Evolutionary conservation across 2,113 vertebrate genomes (phyloP), one percentile per base, ranked within the genome.

Genomic region (Benitochromis conjunctus): DNA sequence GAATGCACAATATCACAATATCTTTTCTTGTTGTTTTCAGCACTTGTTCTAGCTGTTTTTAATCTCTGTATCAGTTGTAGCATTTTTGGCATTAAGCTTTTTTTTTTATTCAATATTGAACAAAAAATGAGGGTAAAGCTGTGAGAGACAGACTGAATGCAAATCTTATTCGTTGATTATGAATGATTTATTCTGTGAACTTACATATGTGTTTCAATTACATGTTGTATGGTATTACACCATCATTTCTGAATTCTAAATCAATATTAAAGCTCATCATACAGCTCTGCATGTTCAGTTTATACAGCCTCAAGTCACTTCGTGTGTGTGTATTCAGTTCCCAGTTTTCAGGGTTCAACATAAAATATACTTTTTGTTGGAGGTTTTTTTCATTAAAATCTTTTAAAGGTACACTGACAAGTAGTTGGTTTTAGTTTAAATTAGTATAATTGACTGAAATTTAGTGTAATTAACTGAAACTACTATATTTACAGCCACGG

Each of bases 141-240:
- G 62, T 66, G 36, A 66, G 62, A 66, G 62, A 21, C 36, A 0
- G 60, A 36, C 31, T 13, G 4, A 21, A 41, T 7, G 62, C 36
- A 41, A 66, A 66, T 66, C 0, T 24, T 24, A 69, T 0, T 46
- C 0, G 1, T 18, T 46, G 21, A 69, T 69, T 69, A 43, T 8
- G n/a, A 69, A 0, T 69, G 7, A 46, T 46, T 71, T 0, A 46
- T 46, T 26, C n/a, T 74, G 8, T 48, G 66, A 48, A 48, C 13
- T 48, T 29, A 48, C 21, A 48, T 74, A 48, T 0, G 0, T 7
- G 16, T 7, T 74, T 6, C 16, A 29, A 11, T 74, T 48, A 11
- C 43, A 48, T 48, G 18, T 16, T 29, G 0, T 71, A 19, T 19
- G 29, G 29, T 74, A 0, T 48, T 74, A 74, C 69, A 71, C 62